These are phyloP conservation scores for Omphaloscelis lunosa DNA, from an alignment of 2,888 invertebrate species.

Conservation along the genomic window DNA sequence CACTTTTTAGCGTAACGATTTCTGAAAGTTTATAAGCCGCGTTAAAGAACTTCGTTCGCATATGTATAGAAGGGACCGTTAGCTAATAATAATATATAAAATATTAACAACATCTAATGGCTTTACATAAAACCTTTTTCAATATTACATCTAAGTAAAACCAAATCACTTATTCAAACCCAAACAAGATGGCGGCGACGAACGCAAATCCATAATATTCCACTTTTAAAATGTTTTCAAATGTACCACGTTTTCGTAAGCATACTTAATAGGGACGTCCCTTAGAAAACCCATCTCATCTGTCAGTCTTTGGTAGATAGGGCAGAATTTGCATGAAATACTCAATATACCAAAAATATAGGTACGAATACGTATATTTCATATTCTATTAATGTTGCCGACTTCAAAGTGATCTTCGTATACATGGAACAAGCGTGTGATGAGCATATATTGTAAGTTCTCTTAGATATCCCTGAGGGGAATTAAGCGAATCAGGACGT, in stretches of 20 bases:
- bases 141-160: conserved; percentile 25
- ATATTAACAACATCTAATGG: conserved; percentile 14
- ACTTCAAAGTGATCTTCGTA: conserved; percentile 55
- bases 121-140: conserved; percentile 6
- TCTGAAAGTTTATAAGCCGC: no score
- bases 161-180: conserved; percentile 19
- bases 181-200: conserved; percentile 47
- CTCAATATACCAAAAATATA: conserved; percentile 57
- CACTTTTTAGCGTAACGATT: no score
- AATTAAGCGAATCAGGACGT: conserved; percentile 13
- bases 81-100: not conserved
- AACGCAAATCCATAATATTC: conserved; percentile 28
- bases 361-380: conserved; percentile 66
- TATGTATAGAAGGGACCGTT: not conserved
- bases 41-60: no score
- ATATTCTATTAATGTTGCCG: conserved; percentile 75
- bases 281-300: conserved; percentile 66
- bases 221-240: conserved; percentile 56
- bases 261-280: conserved; percentile 57
- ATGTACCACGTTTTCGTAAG: conserved; percentile 56
- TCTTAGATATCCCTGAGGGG: conserved; percentile 21
- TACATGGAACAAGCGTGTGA: conserved; percentile 27
- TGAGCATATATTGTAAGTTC: conserved; percentile 26
- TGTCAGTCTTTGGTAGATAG: conserved; percentile 66
- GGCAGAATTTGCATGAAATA: conserved; percentile 75